A percentile compares a stretch with the other conserved stretches of the same genome.
phyloP scores from a whole-genome alignment of 2,888 invertebrate species.

The Caradrina clavipalpis region DNA sequence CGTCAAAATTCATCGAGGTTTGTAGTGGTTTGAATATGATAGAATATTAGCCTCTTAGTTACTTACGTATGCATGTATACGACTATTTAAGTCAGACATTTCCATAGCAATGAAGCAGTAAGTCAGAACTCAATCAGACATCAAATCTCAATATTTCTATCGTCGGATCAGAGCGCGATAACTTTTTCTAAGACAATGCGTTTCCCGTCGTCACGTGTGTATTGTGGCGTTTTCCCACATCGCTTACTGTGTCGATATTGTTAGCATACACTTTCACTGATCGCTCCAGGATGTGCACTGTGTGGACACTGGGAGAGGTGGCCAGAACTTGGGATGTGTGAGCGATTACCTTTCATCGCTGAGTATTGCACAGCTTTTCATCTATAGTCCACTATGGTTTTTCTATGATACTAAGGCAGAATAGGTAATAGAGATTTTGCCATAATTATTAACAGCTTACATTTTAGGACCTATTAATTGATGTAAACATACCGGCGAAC shows the following conservation, averaged over 20 bases:
- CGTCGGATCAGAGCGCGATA: slow-evolving; percentile 32
- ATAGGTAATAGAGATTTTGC: too few species aligned
- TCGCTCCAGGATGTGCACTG: slow-evolving; percentile 54
- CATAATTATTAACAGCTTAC: too few species aligned
- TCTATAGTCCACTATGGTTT: too few species aligned
- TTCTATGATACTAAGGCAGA: too few species aligned
- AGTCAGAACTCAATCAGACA: slow-evolving; percentile 34
- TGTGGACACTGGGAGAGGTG: not conserved
- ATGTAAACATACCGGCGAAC: too few species aligned
- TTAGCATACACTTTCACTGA: slow-evolving; percentile 75
- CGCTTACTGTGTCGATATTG: slow-evolving; percentile 54
- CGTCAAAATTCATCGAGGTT: too few species aligned
- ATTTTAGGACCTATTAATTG: too few species aligned
- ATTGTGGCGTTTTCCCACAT: slow-evolving; percentile 47
- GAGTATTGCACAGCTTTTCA: too few species aligned
- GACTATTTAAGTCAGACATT: slow-evolving; percentile 6
- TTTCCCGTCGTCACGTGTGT: slow-evolving; percentile 50
- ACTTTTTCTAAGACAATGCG: slow-evolving; percentile 60
- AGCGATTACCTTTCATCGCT: not conserved
- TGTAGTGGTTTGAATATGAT: too few species aligned
- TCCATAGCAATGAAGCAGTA: slow-evolving; percentile 27
- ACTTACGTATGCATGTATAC: not conserved
- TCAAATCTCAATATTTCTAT: slow-evolving; percentile 41
- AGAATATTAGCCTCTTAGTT: not conserved
- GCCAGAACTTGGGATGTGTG: not conserved